Conservation (phyloP, 2,888 invertebrate species). For the Lobophora halterata region DNA sequence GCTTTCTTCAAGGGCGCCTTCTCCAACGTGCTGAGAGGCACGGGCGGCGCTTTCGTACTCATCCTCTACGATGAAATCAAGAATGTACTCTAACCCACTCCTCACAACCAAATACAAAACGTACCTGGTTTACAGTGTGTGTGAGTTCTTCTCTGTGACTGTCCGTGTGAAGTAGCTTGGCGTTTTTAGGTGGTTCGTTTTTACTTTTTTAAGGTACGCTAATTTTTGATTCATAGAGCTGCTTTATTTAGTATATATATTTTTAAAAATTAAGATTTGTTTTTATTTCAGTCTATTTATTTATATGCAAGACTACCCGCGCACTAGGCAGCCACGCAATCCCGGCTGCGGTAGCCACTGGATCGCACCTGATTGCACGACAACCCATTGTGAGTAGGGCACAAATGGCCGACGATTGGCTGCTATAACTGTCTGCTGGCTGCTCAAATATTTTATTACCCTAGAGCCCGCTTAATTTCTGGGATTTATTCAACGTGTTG, state of each 20-base stretch:
- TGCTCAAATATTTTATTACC: too few relatives aligned
- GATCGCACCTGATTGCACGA: too few relatives aligned
- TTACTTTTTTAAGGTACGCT: conserved; percentile 15
- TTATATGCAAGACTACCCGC: too few relatives aligned
- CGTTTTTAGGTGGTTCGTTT: background rate
- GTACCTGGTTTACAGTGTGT: background rate
- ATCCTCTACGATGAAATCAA: conserved; percentile 94
- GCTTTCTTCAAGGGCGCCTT: conserved; percentile 98
- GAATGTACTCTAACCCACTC: conserved; percentile 74
- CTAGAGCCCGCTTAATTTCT: too few relatives aligned
- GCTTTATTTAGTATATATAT: conserved; percentile 5
- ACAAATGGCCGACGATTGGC: too few relatives aligned
- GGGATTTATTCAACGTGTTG: too few relatives aligned
- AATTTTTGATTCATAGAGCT: conserved; percentile 10
- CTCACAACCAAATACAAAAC: too few relatives aligned
- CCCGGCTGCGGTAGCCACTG: too few relatives aligned
- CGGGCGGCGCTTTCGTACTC: conserved; percentile 95
- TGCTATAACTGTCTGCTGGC: too few relatives aligned
- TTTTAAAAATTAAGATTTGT: too few relatives aligned
- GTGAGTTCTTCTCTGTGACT: background rate
- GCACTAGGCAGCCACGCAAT: too few relatives aligned
- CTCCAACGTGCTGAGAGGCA: conserved; percentile 95
- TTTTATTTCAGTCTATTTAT: conserved; percentile 1
- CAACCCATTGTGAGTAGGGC: too few relatives aligned
- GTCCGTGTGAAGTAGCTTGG: conserved; percentile 4